These are phyloP conservation scores for Papilio polyxenes DNA, from an alignment of 1,140 invertebrate species.

Conservation along the genomic window DNA sequence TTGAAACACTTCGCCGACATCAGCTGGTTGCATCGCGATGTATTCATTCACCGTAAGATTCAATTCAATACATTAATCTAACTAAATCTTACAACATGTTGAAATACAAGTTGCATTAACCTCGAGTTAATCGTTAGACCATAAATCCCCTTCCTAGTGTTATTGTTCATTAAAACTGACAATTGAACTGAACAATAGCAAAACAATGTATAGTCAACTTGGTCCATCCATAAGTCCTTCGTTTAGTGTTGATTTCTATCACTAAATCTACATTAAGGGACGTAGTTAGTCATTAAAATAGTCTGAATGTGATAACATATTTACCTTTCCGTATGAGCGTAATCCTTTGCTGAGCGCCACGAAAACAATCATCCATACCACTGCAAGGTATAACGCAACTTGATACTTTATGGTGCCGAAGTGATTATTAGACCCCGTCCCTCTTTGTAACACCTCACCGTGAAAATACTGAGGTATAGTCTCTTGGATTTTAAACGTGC, in stretches of 20 bases:
- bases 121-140: too few relatives aligned
- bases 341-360: slow-evolving; percentile 93
- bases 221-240: too few relatives aligned
- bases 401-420: slow-evolving; percentile 90
- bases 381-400: slow-evolving; percentile 92
- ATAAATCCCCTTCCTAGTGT: too few relatives aligned
- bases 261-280: not conserved
- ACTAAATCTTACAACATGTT: too few relatives aligned
- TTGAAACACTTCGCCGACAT: too few relatives aligned
- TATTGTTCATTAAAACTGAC: too few relatives aligned
- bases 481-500: slow-evolving; percentile 85
- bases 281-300: not conserved
- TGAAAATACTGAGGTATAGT: slow-evolving; percentile 92
- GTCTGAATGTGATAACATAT: not conserved
- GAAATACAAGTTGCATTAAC: not conserved
- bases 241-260: not conserved
- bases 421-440: slow-evolving; percentile 82
- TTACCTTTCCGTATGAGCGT: slow-evolving; percentile 91
- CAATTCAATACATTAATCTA: too few relatives aligned
- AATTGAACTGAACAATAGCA: too few relatives aligned
- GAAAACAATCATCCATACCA: slow-evolving; percentile 95
- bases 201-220: too few relatives aligned
- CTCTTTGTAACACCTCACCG: slow-evolving; percentile 88
- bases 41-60: too few relatives aligned
- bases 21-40: too few relatives aligned